phyloP scores from a whole-genome alignment of 1,140 invertebrate species.

The Diachasma alloeum region DNA sequence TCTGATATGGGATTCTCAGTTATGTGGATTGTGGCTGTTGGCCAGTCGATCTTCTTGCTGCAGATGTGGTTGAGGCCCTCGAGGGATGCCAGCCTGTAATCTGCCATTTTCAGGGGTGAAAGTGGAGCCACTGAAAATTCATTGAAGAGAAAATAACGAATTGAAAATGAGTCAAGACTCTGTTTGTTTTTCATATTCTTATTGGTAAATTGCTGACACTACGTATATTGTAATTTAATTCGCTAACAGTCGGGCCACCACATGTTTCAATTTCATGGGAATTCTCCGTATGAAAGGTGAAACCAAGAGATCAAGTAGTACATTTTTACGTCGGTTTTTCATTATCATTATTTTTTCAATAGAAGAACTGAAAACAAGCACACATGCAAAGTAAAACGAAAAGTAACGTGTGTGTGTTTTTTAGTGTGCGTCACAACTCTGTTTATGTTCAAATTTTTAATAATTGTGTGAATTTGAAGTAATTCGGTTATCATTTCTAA shows the following conservation, averaged over 20 bases:
- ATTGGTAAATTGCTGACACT: neutral
- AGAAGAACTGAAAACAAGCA: slow-evolving; percentile 45
- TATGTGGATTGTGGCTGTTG: slow-evolving; percentile 75
- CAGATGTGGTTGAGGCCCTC: slow-evolving; percentile 67
- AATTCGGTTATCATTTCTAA: neutral
- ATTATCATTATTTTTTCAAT: neutral
- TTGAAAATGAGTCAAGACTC: slow-evolving; percentile 15
- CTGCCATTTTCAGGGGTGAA: slow-evolving; percentile 74
- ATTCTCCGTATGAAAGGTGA: neutral
- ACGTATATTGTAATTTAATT: neutral
- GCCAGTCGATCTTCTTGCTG: slow-evolving; percentile 65
- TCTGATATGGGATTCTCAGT: slow-evolving; percentile 82
- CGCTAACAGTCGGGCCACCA: neutral
- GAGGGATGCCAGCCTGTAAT: slow-evolving; percentile 69
- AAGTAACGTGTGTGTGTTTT: slow-evolving; percentile 36
- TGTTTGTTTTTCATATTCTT: neutral
- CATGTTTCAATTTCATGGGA: neutral
- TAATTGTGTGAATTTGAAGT: neutral
- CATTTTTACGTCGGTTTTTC: neutral
- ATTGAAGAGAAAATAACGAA: slow-evolving; percentile 37
- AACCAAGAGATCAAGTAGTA: neutral
- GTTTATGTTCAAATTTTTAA: slow-evolving; percentile 48
- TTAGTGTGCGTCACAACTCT: slow-evolving; percentile 33
- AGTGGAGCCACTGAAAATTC: slow-evolving; percentile 73
- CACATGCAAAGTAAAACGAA: slow-evolving; percentile 52